These are phyloP conservation scores for Spodoptera litura DNA, from an alignment of 1,140 invertebrate genomes.

Conservation along the genomic window DNA sequence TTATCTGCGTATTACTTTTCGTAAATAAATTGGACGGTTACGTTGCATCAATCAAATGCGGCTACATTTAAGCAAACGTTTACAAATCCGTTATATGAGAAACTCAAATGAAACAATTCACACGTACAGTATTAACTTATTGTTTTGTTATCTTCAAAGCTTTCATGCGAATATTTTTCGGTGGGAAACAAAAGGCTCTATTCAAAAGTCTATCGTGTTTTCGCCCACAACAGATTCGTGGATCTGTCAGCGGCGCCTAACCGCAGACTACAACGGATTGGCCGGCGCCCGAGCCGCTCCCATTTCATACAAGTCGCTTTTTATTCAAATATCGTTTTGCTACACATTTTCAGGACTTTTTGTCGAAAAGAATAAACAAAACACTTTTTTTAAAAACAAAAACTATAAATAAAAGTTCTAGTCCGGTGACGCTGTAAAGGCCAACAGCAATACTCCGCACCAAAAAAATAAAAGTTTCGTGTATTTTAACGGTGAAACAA, in stretches of 20 bases:
- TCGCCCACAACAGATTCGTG: slow-evolving; percentile 70
- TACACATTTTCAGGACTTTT: slow-evolving; percentile 34
- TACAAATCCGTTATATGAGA: neutral
- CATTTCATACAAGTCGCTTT: slow-evolving; percentile 53
- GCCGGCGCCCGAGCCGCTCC: slow-evolving; percentile 43
- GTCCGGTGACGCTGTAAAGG: slow-evolving; percentile 30
- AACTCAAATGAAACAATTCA: slow-evolving; percentile 28
- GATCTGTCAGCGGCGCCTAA: slow-evolving; percentile 71
- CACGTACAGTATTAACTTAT: slow-evolving; percentile 46
- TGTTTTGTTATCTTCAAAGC: slow-evolving; percentile 53
- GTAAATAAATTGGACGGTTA: too few relatives aligned
- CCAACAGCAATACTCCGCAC: slow-evolving; percentile 17
- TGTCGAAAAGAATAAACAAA: slow-evolving; percentile 27
- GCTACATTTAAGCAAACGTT: neutral
- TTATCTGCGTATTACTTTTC: too few relatives aligned
- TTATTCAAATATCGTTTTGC: slow-evolving; percentile 50
- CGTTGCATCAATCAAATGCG: too few relatives aligned
- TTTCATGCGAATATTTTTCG: slow-evolving; percentile 52
- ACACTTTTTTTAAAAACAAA: slow-evolving; percentile 22
- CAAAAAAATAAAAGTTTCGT: slow-evolving; percentile 26
- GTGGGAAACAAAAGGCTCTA: slow-evolving; percentile 64
- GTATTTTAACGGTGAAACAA: slow-evolving; percentile 34
- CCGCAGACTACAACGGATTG: slow-evolving; percentile 70
- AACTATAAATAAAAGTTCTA: slow-evolving; percentile 40
- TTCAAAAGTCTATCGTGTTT: slow-evolving; percentile 73